A percentile compares a stretch with the other conserved stretches of the same genome.
phyloP scores from a whole-genome alignment of 2,888 invertebrate genomes.

The Aromia moschata region DNA sequence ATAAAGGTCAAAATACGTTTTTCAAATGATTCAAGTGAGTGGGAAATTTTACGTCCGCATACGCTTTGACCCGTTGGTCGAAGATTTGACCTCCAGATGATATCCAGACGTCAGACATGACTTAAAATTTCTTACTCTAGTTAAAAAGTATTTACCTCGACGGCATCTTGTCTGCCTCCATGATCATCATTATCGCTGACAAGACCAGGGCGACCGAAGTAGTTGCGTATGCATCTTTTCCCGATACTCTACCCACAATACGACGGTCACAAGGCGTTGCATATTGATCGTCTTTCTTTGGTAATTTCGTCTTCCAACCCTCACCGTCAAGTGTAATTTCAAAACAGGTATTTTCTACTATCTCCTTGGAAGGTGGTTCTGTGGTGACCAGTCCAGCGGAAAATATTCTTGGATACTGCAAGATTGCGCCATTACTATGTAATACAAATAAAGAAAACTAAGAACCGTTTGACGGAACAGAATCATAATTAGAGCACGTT shows the following conservation, averaged over 20 bases:
- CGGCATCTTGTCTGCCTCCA: not conserved
- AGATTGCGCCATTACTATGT: too few species aligned
- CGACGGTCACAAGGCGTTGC: not conserved
- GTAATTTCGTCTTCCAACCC: not conserved
- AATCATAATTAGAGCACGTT: too few species aligned
- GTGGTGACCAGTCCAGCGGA: not conserved
- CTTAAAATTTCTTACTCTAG: too few species aligned
- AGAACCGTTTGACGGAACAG: too few species aligned
- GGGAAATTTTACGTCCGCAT: too few species aligned
- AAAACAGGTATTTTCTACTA: not conserved
- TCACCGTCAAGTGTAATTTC: not conserved
- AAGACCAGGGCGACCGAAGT: not conserved
- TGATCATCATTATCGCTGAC: not conserved
- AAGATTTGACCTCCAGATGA: too few species aligned
- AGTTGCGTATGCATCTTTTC: not conserved
- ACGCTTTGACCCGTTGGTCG: too few species aligned
- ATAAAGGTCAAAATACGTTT: too few species aligned
- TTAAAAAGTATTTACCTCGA: too few species aligned
- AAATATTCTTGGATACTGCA: not conserved
- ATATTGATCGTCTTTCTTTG: not conserved
- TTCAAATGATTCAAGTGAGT: too few species aligned
- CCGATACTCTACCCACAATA: not conserved
- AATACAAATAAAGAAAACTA: too few species aligned
- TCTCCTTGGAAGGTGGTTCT: not conserved
- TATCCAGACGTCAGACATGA: too few species aligned